Evolutionary conservation across 1,140 invertebrate genomes (phyloP), one percentile per base, ranked within the genome.

Genomic region (Dendroctonus valens): DNA sequence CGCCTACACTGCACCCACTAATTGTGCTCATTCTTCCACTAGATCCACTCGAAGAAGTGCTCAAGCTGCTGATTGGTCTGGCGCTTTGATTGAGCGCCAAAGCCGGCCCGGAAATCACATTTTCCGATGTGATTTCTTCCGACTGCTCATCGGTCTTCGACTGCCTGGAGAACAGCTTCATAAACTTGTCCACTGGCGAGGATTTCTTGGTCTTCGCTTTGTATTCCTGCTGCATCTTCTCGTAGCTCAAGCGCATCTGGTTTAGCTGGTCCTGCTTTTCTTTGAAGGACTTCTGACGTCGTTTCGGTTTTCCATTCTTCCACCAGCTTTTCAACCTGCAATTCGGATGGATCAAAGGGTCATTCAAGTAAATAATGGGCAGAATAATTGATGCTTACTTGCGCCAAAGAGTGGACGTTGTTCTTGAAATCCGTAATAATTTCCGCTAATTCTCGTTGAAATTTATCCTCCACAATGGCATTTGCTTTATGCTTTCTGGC

Each of bases 391-490:
- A 26, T 3, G 14, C 40, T 50, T 0, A 92, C 89, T 80, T 93
- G 90, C 4, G 86, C 83, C 70, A 94, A 91, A 0, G 90, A 90
- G 59, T 91, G 90, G 1, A 92, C 89, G 72, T 93, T 92, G 73
- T 93, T 92, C 77, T 93, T 94, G 72, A 93, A 93, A 73, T 93
- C 91, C 70, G 91, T 91, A 71, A 94, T 91, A 26, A 94, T 92
- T 79, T 94, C 91, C 0, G 90, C 83, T 44, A 94, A 79, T 75
- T 93, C 91, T 61, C 91, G 90, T 75, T 94, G 87, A 14, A 79
- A 80, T 69, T 82, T 82, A 39, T 80, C 77, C 6, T 81, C 77
- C 0, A 64, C 12, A 72, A 41, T 48, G 68, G 67, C 8, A 51
- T 61, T 62, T 9, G 46, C 51, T 40, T 55, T 41, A 7, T 44